Evolutionary conservation across 2,797 vertebrate species (phyloP).

Genomic region (Dicrostonyx torquatus): DNA sequence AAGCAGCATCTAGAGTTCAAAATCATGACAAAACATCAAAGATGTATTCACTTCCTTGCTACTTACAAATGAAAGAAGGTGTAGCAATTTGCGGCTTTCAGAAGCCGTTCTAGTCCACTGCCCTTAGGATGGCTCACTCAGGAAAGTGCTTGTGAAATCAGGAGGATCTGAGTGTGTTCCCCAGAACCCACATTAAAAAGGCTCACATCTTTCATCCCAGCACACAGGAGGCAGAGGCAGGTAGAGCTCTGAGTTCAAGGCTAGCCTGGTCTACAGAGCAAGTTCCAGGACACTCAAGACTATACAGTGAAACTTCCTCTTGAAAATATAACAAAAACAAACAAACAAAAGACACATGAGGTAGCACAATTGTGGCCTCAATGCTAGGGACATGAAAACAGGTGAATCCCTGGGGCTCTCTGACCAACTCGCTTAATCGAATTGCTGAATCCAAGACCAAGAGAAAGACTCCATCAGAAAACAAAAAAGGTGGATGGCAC

Average conservation of each 20-base stretch:
- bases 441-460: not conserved
- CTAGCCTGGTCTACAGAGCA: not conserved
- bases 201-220: not conserved
- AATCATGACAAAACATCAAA: conserved; percentile 32
- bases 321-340: not conserved
- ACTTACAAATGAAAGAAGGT: conserved; percentile 20
- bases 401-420: not conserved
- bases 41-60: not conserved
- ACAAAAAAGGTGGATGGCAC: not conserved
- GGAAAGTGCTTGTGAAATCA: not conserved
- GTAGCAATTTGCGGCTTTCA: not conserved
- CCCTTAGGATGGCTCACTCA: not conserved
- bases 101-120: not conserved
- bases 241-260: not conserved
- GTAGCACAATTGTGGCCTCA: not conserved
- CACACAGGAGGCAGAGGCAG: not conserved
- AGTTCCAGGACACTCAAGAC: not conserved
- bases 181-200: not conserved
- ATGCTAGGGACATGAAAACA: not conserved
- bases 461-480: not conserved
- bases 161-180: not conserved
- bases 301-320: not conserved
- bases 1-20: not conserved
- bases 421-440: not conserved
- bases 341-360: not conserved